Evolutionary conservation across 2,797 vertebrate species (phyloP), one percentile per base, ranked within the genome.

Genomic region (Diplodus puntazzo): DNA sequence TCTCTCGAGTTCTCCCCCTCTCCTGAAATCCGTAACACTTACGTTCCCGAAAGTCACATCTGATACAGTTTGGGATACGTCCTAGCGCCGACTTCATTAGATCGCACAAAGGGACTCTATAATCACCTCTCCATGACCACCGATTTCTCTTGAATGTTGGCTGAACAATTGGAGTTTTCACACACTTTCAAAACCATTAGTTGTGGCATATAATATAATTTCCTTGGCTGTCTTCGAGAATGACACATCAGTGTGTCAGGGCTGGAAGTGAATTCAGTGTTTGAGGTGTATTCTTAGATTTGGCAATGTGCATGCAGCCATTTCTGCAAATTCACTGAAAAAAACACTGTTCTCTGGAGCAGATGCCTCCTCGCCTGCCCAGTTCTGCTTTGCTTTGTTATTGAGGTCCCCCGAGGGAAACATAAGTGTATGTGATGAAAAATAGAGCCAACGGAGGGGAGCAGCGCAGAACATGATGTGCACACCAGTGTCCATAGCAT

Each of bases 151-250:
- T 67, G 60, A 80, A 83, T 43, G 64, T 42, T 16, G 13, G 20
- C 43, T 61, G 45, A 71, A 82, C 64, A 81, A 79, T 57, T 53
- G 59, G 57, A 62, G 45, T 53, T 83, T 71, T 82, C 69, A 60
- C 11, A 60, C 66, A 55, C 67, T 79, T 86, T 79, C 77, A 80
- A 65, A 57, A 52, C 55, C 73, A 80, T 84, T 73, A 80, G 72
- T 3, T 27, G 69, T 68, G 50, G 55, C 62, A 54, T 39, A 62
- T 59, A 62, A 62, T 68, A 54, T 55, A 2, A 75, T 82, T 73
- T 79, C 49, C 75, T 55, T 20, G 60, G 34, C 58, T 54, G 59
- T 81, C 68, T 34, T n/a, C 0, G 23, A 60, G 48, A 75, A 58
- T 58, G 74, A 80, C 63, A 73, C 71, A 71, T 60, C 43, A 23